A percentile compares a stretch with the other conserved stretches of the same genome.
Evolutionary conservation across 2,113 vertebrate species (phyloP).

Genomic region (Artemisiospiza belli): DNA sequence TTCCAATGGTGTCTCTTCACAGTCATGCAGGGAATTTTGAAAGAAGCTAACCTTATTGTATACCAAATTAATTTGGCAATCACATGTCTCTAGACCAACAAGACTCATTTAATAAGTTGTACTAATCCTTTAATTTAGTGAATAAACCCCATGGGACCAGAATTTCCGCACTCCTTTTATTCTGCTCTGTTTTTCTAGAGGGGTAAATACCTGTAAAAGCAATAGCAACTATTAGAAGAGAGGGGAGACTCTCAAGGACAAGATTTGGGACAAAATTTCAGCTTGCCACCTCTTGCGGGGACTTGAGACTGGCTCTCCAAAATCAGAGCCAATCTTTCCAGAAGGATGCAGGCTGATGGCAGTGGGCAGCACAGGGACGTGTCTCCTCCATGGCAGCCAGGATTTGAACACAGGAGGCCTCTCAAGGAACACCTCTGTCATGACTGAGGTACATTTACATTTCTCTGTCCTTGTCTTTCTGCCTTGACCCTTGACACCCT

Average conservation of each 20-base stretch:
- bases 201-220: neutral
- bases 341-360: neutral
- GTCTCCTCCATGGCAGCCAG: neutral
- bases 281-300: neutral
- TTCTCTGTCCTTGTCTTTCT: neutral
- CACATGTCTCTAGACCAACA: neutral
- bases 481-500: neutral
- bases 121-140: neutral
- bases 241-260: neutral
- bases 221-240: neutral
- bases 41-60: neutral
- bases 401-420: neutral
- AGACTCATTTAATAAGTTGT: neutral
- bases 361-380: neutral
- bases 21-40: neutral
- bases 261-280: neutral
- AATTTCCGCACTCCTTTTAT: neutral
- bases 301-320: neutral
- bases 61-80: neutral
- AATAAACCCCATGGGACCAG: neutral
- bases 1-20: neutral
- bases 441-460: neutral
- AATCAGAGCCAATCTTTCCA: neutral
- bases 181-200: neutral
- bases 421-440: rapidly evolving